Percentiles rank a stretch among this genome's conserved stretches.
Conservation (phyloP, 2,113 vertebrate species). For the Ranitomeya imitator region DNA sequence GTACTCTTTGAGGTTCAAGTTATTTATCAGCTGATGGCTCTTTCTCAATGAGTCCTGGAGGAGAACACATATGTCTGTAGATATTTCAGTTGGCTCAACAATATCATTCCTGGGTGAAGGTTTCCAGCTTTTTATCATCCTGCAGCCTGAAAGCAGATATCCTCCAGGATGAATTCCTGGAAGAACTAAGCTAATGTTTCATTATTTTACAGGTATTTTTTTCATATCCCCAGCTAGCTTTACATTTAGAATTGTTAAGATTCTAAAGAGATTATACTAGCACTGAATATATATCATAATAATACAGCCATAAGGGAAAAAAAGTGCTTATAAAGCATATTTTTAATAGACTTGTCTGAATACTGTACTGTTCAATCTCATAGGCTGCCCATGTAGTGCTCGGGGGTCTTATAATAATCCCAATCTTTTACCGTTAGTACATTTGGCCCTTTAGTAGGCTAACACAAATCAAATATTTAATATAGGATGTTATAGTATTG, state of each 20-base stretch:
- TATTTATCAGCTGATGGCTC: constrained; percentile 47
- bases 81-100: constrained; percentile 46
- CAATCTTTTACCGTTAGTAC: too few relatives aligned
- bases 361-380: too few relatives aligned
- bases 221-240: constrained; percentile 22
- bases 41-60: constrained; percentile 48
- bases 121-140: constrained; percentile 51
- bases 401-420: neutral
- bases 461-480: too few relatives aligned
- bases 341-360: neutral
- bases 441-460: too few relatives aligned
- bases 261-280: constrained; percentile 18
- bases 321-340: neutral
- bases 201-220: constrained; percentile 14
- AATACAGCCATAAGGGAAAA: neutral
- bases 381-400: too few relatives aligned
- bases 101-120: constrained; percentile 53
- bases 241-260: neutral
- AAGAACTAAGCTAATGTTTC: constrained; percentile 31
- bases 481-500: too few relatives aligned
- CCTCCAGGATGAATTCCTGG: constrained; percentile 47
- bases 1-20: constrained; percentile 26
- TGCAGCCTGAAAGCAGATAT: constrained; percentile 41
- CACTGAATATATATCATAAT: neutral
- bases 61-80: constrained; percentile 49